Evolutionary conservation across 2,113 vertebrate species (phyloP).

Genomic region (Coturnix japonica): DNA sequence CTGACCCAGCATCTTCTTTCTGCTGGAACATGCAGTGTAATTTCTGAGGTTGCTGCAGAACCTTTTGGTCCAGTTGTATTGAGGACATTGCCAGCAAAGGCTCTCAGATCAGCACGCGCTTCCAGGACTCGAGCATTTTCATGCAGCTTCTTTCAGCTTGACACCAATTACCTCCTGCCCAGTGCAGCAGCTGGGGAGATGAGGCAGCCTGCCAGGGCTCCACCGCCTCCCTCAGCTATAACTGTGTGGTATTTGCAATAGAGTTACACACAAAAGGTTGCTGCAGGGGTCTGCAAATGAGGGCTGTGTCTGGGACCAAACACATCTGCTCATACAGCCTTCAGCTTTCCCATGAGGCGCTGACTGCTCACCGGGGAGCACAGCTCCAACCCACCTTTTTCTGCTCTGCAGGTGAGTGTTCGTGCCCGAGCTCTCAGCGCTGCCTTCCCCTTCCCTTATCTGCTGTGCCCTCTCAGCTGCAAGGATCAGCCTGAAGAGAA

Average conservation of each 20-base stretch:
- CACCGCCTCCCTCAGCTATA: neutral
- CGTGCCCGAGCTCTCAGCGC: neutral
- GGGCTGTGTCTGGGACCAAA: neutral
- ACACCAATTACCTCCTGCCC: neutral
- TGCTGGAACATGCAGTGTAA: neutral
- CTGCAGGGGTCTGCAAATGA: neutral
- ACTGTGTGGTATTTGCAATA: neutral
- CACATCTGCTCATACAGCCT: neutral
- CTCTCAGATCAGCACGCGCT: neutral
- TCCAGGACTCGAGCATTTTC: neutral
- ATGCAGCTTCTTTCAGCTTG: neutral
- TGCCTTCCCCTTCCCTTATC: neutral
- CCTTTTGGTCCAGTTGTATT: neutral
- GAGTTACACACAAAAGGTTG: neutral
- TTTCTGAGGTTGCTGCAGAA: neutral
- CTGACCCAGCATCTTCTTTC: neutral
- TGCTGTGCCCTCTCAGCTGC: neutral
- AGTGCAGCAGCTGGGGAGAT: neutral
- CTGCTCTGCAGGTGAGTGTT: neutral
- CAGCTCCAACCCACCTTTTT: neutral
- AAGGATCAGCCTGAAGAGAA: neutral
- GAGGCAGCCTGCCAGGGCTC: neutral
- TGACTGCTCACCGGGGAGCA: neutral
- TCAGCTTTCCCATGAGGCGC: neutral
- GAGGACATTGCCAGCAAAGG: neutral